Base-by-base conservation (phyloP, 2,113 vertebrate genomes). In the Crotophaga sulcirostris region DNA sequence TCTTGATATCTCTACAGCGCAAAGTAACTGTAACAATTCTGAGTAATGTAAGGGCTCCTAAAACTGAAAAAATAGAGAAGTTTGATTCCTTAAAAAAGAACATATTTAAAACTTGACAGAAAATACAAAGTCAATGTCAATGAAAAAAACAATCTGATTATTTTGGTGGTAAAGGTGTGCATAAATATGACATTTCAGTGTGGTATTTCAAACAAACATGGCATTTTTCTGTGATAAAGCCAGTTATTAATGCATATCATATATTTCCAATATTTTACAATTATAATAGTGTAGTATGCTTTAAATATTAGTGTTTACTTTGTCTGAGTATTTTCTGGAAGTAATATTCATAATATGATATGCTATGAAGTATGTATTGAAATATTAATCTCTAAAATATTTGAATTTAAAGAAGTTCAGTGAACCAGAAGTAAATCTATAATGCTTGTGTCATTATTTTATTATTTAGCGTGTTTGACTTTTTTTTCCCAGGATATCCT, bases 401-500 rank as follows among this genome's bases (percentile, higher is more conserved):
- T 31, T 73, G 34, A 76, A 64, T 77, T 73, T 56, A n/a, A 9
- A 42, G 9, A 60, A 77, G 38, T 58, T 84, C 15, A 23, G 12
- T 36, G 34, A 70, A 26, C 47, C 42, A 78, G 29, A 84, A 94
- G 11, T 60, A 78, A 29, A 56, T 93, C 15, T 60, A 0, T 73
- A 86, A 21, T 7, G 23, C 11, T 79, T 4, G 6, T 18, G 33
- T 77, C 7, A 38, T 33, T n/a, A 8, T 70, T 93, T 55, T 59
- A 49, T 74, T 76, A 70, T 52, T 76, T 79, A 77, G 21, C 20
- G 12, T 42, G 13, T 59, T 72, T 91, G 33, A 15, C 25, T 20
- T 68, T 9, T 54, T 24, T 93, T 9, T 96, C 92, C 55, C 47
- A 99, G 99, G 95, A 67, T 97, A 87, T 96, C 98, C 36, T 94